Evolutionary conservation across 2,797 vertebrate genomes (phyloP), one percentile per base, ranked within the genome.

Genomic region (Lindbergichthys nudifrons): DNA sequence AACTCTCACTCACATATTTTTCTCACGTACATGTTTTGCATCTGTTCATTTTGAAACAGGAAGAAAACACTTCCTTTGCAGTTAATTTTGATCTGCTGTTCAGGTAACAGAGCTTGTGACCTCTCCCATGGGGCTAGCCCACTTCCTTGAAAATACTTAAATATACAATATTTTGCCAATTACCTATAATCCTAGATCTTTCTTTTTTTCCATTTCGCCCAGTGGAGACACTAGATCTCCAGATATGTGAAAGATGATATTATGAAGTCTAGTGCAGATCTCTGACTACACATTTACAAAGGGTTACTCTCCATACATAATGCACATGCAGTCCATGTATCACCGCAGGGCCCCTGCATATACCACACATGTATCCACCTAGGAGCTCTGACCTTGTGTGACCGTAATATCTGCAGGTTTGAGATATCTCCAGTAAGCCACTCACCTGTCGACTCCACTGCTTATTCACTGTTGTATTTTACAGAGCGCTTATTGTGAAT

Each of bases 361-460:
- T 23, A 79, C 56, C 74, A 73, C 70, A 74, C 66, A 56, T 86
- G 80, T 76, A 73, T 64, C 50, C 63, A 75, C 60, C 41, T 23
- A 74, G 64, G 63, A 78, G 76, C 60, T 60, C 5, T 78, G 87
- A 89, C 89, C 87, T 88, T 85, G 81, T 71, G 51, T 67, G 65
- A 80, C 57, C 15, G 42, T 56, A 18, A 75, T 63, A 63, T 81
- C 73, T 76, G 82, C 63, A 52, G 81, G 82, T 72, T 71, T 63
- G 26, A 50, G 73, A 74, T 77, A 80, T 63, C 62, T 57, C 70
- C 76, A 79, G 52, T 41, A 36, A 77, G 65, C 57, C 26, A 36
- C 65, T 78, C 66, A 56, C 53, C 65, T 77, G 65, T 71, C 70
- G 56, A 58, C 69, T 52, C 57, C 65, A 43, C 30, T 10, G 60